phyloP scores from a whole-genome alignment of 2,797 vertebrate genomes.

The Otolemur crassicaudatus region DNA sequence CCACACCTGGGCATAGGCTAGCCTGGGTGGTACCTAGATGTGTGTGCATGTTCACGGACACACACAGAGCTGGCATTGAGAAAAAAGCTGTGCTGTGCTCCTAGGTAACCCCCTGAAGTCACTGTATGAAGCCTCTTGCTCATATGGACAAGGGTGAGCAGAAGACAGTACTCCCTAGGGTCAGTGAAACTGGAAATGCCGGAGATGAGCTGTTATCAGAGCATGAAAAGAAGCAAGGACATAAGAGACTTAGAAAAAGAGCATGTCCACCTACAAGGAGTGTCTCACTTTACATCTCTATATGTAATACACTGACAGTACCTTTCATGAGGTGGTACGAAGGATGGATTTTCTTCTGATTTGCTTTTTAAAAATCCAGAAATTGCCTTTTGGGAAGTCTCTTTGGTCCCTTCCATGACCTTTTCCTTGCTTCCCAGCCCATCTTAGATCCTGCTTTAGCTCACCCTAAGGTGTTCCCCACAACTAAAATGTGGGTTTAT shows the following conservation, averaged over 20 bases:
- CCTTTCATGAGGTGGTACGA: neutral
- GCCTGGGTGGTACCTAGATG: neutral
- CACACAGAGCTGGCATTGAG: neutral
- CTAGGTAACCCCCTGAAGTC: neutral
- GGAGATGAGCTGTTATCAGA: neutral
- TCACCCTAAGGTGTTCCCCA: neutral
- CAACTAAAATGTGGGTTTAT: neutral
- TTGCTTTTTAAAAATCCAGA: slow-evolving; percentile 26
- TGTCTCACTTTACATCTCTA: neutral
- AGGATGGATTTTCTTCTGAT: neutral
- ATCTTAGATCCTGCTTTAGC: neutral
- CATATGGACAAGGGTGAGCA: neutral
- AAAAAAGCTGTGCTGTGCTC: neutral
- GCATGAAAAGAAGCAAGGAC: neutral
- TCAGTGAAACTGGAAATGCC: neutral
- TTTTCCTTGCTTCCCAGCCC: neutral
- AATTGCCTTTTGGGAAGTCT: neutral
- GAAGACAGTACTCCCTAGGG: neutral
- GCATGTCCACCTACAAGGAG: neutral
- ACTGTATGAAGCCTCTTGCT: neutral
- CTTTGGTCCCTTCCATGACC: neutral
- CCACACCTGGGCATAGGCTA: neutral
- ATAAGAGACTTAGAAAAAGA: neutral
- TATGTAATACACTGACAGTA: neutral
- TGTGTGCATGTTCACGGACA: fast-evolving